Evolutionary conservation across 2,113 vertebrate genomes (phyloP), one percentile per base, ranked within the genome.

Genomic region (Amblyopsis rosae): DNA sequence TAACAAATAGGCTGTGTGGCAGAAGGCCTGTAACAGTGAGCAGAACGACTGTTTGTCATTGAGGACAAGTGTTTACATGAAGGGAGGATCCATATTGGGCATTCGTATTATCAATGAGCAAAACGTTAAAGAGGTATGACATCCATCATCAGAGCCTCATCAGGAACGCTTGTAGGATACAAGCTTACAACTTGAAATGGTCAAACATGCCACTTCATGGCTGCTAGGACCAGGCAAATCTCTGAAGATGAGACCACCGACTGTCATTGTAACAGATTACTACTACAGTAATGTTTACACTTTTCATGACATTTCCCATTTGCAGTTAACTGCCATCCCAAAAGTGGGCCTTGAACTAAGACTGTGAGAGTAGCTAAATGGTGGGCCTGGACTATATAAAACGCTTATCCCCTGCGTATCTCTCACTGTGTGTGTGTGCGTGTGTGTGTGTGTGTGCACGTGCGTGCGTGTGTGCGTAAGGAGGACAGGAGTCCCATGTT

Each of bases 371-470:
- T 49, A 46, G n/a, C 60, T 75, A 50, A 77, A 68, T 3, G 3
- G 6, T 9, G 50, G 69, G 79, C 33, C 83, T 79, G 84, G 84
- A 81, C 70, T 83, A 60, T 77, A 68, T 84, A 71, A 82, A 72
- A 62, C 70, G 64, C 58, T 49, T 82, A 70, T 75, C 67, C 70
- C 69, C 75, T 51, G 19, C 81, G 88, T 85, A 85, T 88, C 85
- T 88, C 67, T 88, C 67, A 77, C 9, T 68, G 62, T 65, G 53
- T n/a, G 59, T 61, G 59, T 59, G 62, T 63, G 32, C 51, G 53
- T 16, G 57, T 64, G 16, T 46, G 55, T 4, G 62, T n/a, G 58
- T 0, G 51, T 3, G 26, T 60, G 47, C 32, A 46, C 1, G 51
- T 57, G 16, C 6, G 12, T 65, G 13, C 47, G 16, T 55, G 54